Evolutionary conservation across 2,888 invertebrate genomes (phyloP), one percentile per base, ranked within the genome.

Genomic region (Malthinus flaveolus): DNA sequence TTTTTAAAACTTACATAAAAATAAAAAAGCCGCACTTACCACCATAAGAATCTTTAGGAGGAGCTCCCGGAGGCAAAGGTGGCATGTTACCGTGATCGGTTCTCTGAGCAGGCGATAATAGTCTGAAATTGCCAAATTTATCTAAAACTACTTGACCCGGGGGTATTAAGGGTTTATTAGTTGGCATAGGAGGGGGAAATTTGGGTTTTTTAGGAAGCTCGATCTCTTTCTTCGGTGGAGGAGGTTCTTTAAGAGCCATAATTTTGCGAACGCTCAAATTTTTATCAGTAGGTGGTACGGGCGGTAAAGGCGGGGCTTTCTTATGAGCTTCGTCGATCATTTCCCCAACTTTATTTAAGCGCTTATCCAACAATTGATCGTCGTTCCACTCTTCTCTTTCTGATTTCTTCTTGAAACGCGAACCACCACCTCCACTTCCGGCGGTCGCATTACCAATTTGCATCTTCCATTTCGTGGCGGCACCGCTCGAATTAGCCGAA

Each of bases 71-170:
- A 75, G 82, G 57, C 75, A 78, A 65, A 11, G 78, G 76, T 32
- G 73, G 75, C 56, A 71, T 78, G 57, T 75, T 76, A 62, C 81
- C 82, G 62, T 80, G n/a, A n/a, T n/a, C n/a, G n/a, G n/a, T n/a
- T 61, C 75, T 70, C 60, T 79, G 77, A 10, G 76, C 75, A 3
- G 79, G 78, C 31, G 78, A 74, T 36, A 86, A 87, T 64, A 88
- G 76, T 0, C 88, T 84, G 79, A 89, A 85, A 65, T 88, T 85
- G 0, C 89, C 89, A 72, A 89, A 88, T 76, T 89, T 89, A 76
- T 89, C 89, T 63, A 89, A 78, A 11, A 88, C 88, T 53, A 87
- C 84, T 76, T 87, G 73, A 71, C 84, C 84, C 73, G 79, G 74
- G 37, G 75, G 76, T 54, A 77, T 74, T 47, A 77, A 67, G 0